Evolutionary conservation across 2,113 vertebrate genomes (phyloP).

Genomic region (Jaculus jaculus): DNA sequence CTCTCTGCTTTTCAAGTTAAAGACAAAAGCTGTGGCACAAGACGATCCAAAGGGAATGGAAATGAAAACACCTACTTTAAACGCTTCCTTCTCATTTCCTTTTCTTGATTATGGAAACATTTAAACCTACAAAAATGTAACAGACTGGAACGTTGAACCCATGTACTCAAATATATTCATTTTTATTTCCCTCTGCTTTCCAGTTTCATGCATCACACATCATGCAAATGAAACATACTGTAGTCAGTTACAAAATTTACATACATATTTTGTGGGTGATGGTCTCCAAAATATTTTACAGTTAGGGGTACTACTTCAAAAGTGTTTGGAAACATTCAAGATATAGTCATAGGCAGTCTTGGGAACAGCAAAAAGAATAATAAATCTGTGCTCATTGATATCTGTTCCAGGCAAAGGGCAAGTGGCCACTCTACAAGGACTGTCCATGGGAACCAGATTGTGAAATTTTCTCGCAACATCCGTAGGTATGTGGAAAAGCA

Average conservation of each 20-base stretch:
- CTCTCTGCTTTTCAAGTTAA: background rate
- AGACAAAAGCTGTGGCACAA: background rate
- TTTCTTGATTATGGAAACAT: background rate
- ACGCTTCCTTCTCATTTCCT: background rate
- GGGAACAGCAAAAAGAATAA: background rate
- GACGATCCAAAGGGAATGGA: background rate
- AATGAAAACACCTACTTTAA: background rate
- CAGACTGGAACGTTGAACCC: background rate
- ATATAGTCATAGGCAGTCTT: background rate
- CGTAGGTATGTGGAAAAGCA: background rate
- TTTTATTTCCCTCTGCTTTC: conserved; percentile 35
- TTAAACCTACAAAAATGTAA: background rate
- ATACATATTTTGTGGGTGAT: background rate
- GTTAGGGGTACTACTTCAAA: background rate
- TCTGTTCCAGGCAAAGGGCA: background rate
- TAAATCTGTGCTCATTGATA: background rate
- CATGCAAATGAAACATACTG: background rate
- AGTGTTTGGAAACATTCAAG: background rate
- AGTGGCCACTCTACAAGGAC: background rate
- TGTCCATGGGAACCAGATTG: too few species aligned
- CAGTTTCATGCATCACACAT: background rate
- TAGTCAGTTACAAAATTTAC: background rate
- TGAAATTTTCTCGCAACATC: background rate
- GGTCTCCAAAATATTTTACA: conserved; percentile 10
- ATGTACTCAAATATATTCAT: background rate